Conservation (phyloP, 2,888 invertebrate genomes). For the Hyppa rectilinea region DNA sequence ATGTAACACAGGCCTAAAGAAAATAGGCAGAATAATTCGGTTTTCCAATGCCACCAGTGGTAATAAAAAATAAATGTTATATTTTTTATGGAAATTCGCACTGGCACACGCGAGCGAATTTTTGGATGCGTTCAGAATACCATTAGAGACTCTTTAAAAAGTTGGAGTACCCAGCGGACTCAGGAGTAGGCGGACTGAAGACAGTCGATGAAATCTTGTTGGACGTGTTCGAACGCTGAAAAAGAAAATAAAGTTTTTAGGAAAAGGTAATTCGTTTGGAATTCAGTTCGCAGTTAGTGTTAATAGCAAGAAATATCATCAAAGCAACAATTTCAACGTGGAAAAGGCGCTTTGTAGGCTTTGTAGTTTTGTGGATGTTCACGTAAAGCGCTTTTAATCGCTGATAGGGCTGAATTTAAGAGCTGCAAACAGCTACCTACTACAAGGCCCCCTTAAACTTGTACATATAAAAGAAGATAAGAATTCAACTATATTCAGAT, state of each 20-base stretch:
- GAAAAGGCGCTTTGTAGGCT: slow-evolving; percentile 41
- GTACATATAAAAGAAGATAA: not conserved
- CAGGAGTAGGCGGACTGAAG: slow-evolving; percentile 85
- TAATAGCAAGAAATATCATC: slow-evolving; percentile 37
- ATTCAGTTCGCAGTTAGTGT: not conserved
- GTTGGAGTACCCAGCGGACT: slow-evolving; percentile 87
- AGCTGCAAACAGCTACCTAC: slow-evolving; percentile 4
- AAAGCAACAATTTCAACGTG: slow-evolving; percentile 2
- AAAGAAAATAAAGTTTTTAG: slow-evolving; percentile 60
- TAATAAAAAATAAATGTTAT: slow-evolving; percentile 40
- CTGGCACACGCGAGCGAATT: slow-evolving; percentile 69
- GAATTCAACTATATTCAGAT: not conserved
- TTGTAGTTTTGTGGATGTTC: slow-evolving; percentile 8
- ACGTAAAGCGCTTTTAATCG: slow-evolving; percentile 22
- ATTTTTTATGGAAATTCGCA: slow-evolving; percentile 70
- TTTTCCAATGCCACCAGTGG: slow-evolving; percentile 37
- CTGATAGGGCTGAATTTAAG: slow-evolving; percentile 6
- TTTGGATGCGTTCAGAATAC: slow-evolving; percentile 73
- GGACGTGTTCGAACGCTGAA: slow-evolving; percentile 84
- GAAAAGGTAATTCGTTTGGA: not conserved
- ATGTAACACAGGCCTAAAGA: slow-evolving; percentile 49
- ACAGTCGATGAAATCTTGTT: slow-evolving; percentile 87
- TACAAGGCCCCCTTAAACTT: too few species aligned
- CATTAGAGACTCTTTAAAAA: slow-evolving; percentile 89
- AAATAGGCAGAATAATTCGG: slow-evolving; percentile 53